Conservation (phyloP, 2,113 vertebrate genomes). For the Paradoxurus hermaphroditus region DNA sequence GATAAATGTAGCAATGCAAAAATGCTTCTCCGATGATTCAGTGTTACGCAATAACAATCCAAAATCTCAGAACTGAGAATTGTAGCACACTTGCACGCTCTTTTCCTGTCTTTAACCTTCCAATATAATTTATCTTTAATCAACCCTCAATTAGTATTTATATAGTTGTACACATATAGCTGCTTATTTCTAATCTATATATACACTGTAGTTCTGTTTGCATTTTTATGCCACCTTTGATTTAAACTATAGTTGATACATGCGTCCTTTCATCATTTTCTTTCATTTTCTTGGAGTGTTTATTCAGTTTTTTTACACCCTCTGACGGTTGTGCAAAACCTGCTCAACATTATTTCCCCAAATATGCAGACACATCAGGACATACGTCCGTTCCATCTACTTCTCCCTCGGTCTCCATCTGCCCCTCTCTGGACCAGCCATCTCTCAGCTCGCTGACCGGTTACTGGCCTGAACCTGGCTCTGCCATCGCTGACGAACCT, state of each 20-base stretch:
- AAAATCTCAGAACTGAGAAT: not conserved
- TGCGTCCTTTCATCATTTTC: not conserved
- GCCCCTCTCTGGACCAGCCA: not conserved
- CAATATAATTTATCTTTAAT: not conserved
- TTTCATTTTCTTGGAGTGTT: not conserved
- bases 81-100: not conserved
- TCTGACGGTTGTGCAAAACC: not conserved
- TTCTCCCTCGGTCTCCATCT: not conserved
- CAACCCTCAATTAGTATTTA: not conserved
- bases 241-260: not conserved
- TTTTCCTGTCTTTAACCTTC: not conserved
- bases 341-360: not conserved
- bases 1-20: not conserved
- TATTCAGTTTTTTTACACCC: not conserved
- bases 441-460: rapidly evolving
- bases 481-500: rapidly evolving
- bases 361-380: not conserved
- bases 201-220: not conserved
- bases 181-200: not conserved
- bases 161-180: not conserved
- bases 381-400: rapidly evolving
- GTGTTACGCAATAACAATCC: not conserved
- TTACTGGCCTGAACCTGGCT: not conserved
- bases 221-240: not conserved
- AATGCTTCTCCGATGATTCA: not conserved